These are phyloP conservation scores for Biston betularia DNA, from an alignment of 2,888 invertebrate genomes.

Conservation along the genomic window DNA sequence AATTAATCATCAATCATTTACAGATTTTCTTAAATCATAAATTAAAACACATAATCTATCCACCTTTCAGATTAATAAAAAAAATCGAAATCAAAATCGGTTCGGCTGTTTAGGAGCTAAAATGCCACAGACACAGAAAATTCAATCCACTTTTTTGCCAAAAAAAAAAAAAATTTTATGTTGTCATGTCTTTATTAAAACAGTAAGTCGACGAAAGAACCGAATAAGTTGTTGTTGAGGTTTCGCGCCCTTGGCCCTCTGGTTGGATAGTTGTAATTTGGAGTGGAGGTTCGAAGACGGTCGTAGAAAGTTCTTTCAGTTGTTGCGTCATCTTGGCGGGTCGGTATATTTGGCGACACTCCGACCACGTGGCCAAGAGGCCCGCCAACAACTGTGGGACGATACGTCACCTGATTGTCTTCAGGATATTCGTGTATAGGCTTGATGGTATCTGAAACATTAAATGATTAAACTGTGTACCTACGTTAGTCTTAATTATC, in stretches of 20 bases:
- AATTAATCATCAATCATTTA: no score
- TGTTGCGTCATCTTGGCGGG: constrained; percentile 36
- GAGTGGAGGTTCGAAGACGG: constrained; percentile 37
- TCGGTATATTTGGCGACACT: constrained; percentile 61
- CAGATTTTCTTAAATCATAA: no score
- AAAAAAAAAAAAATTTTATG: not conserved
- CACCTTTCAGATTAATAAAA: no score
- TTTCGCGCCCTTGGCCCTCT: constrained; percentile 54
- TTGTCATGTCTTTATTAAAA: constrained; percentile 61
- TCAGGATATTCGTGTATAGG: constrained; percentile 70
- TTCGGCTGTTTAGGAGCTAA: no score
- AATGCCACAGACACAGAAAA: no score
- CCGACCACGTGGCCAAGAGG: constrained; percentile 68
- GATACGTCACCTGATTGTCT: constrained; percentile 58
- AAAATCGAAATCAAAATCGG: no score
- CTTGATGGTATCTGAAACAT: constrained; percentile 69
- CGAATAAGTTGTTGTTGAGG: constrained; percentile 59
- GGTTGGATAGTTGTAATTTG: constrained; percentile 37
- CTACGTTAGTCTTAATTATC: constrained; percentile 4
- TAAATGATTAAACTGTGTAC: constrained; percentile 4
- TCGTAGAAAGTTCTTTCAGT: constrained; percentile 28
- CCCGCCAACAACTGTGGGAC: constrained; percentile 70
- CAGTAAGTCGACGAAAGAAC: constrained; percentile 76
- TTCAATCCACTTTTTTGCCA: no score
- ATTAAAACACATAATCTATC: no score